A percentile compares a stretch with the other conserved stretches of the same genome.
These are phyloP conservation scores for Nicator chloris DNA, from an alignment of 2,113 vertebrate genomes.

Conservation along the genomic window DNA sequence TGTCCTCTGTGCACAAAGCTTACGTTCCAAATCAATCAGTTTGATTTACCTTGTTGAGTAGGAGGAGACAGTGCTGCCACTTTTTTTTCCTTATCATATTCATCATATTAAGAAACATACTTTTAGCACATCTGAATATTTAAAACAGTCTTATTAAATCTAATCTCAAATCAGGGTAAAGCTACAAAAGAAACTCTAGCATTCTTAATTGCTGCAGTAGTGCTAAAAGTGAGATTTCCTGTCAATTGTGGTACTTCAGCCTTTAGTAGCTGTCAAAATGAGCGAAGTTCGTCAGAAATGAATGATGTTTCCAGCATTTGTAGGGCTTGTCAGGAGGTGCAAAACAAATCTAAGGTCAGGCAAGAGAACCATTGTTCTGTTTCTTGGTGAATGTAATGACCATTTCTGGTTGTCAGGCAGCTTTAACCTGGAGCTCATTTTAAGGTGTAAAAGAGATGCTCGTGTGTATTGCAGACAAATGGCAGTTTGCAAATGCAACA, in stretches of 20 bases:
- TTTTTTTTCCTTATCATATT: neutral
- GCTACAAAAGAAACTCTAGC: neutral
- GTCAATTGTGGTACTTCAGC: neutral
- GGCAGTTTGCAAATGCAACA: neutral
- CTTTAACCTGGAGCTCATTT: neutral
- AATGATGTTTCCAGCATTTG: neutral
- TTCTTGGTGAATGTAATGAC: neutral
- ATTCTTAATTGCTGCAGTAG: neutral
- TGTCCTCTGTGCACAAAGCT: neutral
- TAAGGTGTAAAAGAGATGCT: neutral
- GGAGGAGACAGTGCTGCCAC: neutral
- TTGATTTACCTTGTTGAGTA: neutral
- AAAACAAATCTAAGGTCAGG: neutral
- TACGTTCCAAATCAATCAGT: neutral
- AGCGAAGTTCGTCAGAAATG: neutral
- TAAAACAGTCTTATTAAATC: neutral
- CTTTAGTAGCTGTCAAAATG: neutral
- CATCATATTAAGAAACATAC: neutral
- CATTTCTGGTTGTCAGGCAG: neutral
- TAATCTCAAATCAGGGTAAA: neutral
- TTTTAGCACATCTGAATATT: neutral
- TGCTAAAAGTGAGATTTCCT: neutral
- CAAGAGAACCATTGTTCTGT: neutral
- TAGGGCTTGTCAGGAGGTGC: neutral
- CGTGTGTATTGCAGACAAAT: neutral